A percentile compares a stretch with the other conserved stretches of the same genome.
phyloP scores from a whole-genome alignment of 1,140 invertebrate species.

The Pseudomyrmex concolor region DNA sequence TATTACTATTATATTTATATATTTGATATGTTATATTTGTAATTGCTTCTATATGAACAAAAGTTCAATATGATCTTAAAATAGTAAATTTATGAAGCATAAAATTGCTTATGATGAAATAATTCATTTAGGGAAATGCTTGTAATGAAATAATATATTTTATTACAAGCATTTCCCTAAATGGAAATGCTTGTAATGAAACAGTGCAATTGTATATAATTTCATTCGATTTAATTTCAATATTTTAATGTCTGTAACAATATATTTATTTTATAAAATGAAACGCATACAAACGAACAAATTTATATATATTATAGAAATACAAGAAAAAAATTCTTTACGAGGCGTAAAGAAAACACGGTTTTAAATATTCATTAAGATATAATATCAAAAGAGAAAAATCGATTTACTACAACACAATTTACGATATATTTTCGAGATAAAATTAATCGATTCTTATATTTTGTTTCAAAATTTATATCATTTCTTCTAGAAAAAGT shows the following conservation, averaged over 20 bases:
- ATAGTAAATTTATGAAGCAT: slow-evolving; percentile 16
- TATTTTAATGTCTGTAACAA: not conserved
- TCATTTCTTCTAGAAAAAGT: too few species aligned
- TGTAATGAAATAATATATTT: too few species aligned
- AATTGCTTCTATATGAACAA: not conserved
- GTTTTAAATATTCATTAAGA: not conserved
- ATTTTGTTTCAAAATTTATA: too few species aligned
- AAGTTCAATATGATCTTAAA: not conserved
- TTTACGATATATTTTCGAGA: too few species aligned
- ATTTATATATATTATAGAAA: not conserved
- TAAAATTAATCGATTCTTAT: too few species aligned
- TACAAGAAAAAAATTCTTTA: not conserved
- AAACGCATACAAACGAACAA: not conserved
- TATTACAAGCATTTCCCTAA: too few species aligned
- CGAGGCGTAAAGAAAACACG: not conserved
- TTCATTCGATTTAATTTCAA: slow-evolving; percentile 3
- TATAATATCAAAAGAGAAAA: not conserved
- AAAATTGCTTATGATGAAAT: slow-evolving; percentile 50
- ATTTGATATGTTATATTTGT: too few species aligned
- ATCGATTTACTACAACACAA: too few species aligned
- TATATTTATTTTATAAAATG: not conserved
- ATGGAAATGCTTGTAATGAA: not conserved
- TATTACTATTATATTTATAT: too few species aligned
- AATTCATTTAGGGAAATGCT: not conserved
- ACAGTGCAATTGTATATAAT: not conserved